phyloP scores from a whole-genome alignment of 2,888 invertebrate genomes.

The Pristionchus arcanus region DNA sequence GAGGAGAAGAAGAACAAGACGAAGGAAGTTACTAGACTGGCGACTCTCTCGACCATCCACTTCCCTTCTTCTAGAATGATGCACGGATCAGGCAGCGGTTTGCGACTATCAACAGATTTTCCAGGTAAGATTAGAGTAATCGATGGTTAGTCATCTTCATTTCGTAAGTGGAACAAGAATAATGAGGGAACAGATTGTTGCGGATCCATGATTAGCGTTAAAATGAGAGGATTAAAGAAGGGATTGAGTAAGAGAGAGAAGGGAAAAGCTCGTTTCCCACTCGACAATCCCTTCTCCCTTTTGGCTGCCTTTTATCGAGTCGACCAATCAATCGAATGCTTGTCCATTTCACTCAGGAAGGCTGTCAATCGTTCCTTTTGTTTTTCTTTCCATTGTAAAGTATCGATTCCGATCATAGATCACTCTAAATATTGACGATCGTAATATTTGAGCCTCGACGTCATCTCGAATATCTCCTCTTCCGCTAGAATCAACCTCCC shows the following conservation, averaged over 20 bases:
- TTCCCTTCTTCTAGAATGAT: neutral
- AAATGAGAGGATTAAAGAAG: neutral
- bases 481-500: neutral
- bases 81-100: neutral
- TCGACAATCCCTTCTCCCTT: neutral
- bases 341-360: constrained; percentile 29
- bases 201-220: constrained; percentile 19
- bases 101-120: constrained; percentile 42
- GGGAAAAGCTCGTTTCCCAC: constrained; percentile 47
- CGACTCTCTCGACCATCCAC: neutral
- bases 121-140: neutral
- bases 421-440: neutral
- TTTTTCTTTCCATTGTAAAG: neutral
- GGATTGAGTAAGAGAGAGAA: constrained; percentile 24
- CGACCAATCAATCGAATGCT: neutral
- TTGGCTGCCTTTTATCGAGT: constrained; percentile 34
- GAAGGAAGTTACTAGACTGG: constrained; percentile 8
- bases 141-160: constrained; percentile 19
- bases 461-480: constrained; percentile 38
- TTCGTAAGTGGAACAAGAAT: constrained; percentile 21
- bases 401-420: neutral
- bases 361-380: neutral
- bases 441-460: constrained; percentile 7
- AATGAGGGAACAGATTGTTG: neutral
- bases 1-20: neutral